A percentile compares a stretch with the other conserved stretches of the same genome.
Conservation (phyloP, 2,797 vertebrate genomes). For the Eulemur coronatus region DNA sequence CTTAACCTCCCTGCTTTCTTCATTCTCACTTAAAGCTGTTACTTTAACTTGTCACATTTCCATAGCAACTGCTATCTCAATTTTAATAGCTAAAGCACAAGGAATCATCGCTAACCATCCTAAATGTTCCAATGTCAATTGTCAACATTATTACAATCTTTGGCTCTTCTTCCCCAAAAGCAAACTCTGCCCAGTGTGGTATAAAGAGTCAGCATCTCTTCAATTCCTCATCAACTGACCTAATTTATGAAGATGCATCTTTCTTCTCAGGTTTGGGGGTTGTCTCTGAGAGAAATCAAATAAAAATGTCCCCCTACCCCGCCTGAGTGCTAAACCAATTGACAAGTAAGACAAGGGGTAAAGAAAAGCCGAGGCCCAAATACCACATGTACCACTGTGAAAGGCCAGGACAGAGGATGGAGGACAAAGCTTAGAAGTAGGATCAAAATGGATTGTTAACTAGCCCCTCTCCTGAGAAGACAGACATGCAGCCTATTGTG, state of each 20-base stretch:
- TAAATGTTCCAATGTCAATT: constrained; percentile 23
- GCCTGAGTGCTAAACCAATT: background rate
- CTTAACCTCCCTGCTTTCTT: background rate
- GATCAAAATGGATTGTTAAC: background rate
- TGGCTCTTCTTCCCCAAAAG: background rate
- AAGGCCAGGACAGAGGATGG: background rate
- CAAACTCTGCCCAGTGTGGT: background rate
- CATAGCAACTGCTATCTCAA: constrained; percentile 64
- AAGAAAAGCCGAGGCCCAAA: background rate
- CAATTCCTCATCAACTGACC: background rate
- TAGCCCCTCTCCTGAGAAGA: background rate
- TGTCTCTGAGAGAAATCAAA: constrained; percentile 10
- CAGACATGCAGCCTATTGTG: background rate
- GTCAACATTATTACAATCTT: constrained; percentile 8
- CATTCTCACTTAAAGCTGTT: constrained; percentile 38
- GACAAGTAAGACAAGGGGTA: background rate
- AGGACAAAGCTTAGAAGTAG: background rate
- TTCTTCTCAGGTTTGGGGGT: background rate
- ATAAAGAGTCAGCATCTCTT: background rate
- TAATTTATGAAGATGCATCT: background rate
- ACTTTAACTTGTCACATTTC: constrained; percentile 58
- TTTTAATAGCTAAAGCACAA: constrained; percentile 60
- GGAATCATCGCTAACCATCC: constrained; percentile 8
- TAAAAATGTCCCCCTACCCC: background rate
- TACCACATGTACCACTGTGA: background rate